phyloP scores from a whole-genome alignment of 2,797 vertebrate genomes.

The Bradypodion ventrale region DNA sequence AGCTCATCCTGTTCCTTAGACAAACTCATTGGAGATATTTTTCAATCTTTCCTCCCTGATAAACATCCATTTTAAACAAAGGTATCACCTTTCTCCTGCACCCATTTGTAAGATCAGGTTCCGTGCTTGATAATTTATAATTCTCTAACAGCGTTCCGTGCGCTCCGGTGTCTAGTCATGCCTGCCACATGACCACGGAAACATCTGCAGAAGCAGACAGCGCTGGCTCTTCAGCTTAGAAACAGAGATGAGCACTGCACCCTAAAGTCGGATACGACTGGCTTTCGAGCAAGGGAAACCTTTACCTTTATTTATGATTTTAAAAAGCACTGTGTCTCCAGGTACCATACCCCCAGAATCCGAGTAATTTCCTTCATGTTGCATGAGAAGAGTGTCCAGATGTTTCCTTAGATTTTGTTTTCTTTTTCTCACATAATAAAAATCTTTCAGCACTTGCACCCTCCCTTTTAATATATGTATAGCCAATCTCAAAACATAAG shows the following conservation, averaged over 20 bases:
- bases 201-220: too few relatives aligned
- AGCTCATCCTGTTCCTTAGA: constrained; percentile 45
- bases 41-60: constrained; percentile 1
- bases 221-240: too few relatives aligned
- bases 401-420: constrained; percentile 86
- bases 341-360: constrained; percentile 53
- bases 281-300: too few relatives aligned
- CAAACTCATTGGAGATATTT: neutral
- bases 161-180: too few relatives aligned
- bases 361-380: constrained; percentile 57
- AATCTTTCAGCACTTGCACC: constrained; percentile 69
- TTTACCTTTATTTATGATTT: too few relatives aligned
- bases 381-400: constrained; percentile 75
- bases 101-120: constrained; percentile 68
- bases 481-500: constrained; percentile 72
- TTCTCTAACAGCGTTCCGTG: too few relatives aligned
- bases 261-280: too few relatives aligned
- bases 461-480: constrained; percentile 72
- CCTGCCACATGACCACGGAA: too few relatives aligned
- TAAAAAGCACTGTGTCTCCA: constrained; percentile 42
- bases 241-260: too few relatives aligned
- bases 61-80: too few relatives aligned
- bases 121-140: constrained; percentile 61
- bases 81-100: too few relatives aligned
- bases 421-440: constrained; percentile 86